phyloP scores from a whole-genome alignment of 1,140 invertebrate genomes.

The Procambarus clarkii region DNA sequence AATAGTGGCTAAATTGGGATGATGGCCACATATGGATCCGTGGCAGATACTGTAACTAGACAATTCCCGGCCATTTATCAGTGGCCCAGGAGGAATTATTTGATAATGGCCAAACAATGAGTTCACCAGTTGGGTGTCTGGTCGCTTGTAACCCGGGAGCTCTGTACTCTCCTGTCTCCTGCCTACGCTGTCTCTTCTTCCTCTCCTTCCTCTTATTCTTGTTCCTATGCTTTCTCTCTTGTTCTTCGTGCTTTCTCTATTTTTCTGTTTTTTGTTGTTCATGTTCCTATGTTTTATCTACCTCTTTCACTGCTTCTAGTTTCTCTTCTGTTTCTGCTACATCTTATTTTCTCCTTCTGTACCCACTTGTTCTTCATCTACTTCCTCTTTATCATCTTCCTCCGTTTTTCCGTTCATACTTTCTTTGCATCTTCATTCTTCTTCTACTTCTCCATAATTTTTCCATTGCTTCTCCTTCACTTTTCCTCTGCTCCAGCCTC shows the following conservation, averaged over 20 bases:
- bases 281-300: neutral
- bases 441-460: neutral
- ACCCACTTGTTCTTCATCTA: neutral
- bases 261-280: neutral
- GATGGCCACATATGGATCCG: constrained; percentile 69
- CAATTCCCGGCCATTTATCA: constrained; percentile 66
- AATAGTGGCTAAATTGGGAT: constrained; percentile 63
- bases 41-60: constrained; percentile 68
- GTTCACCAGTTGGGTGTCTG: neutral
- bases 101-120: constrained; percentile 51
- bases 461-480: neutral
- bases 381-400: neutral
- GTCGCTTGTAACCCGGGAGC: too few relatives aligned
- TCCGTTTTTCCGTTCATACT: neutral
- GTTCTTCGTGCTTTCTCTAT: too few relatives aligned
- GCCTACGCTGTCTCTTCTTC: neutral
- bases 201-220: neutral
- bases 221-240: neutral
- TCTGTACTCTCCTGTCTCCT: neutral
- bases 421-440: neutral
- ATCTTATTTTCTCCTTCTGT: neutral
- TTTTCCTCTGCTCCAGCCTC: neutral
- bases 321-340: neutral
- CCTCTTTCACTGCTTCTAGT: neutral
- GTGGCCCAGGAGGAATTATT: constrained; percentile 45